Evolutionary conservation across 1,140 invertebrate genomes (phyloP).

Genomic region (Asbolus verrucosus): DNA sequence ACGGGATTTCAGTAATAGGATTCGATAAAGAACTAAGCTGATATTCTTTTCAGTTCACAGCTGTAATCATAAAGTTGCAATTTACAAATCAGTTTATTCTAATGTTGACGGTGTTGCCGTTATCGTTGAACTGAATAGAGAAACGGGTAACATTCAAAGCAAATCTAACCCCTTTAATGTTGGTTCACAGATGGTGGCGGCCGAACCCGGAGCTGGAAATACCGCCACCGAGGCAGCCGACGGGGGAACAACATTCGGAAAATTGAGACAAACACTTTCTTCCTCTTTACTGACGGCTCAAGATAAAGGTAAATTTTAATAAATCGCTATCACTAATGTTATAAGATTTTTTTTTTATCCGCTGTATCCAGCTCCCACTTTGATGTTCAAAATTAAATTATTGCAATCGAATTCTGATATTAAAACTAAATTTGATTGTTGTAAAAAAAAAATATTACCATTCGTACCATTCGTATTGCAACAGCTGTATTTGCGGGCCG

Average conservation of each 20-base stretch:
- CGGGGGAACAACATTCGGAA: slow-evolving; percentile 78
- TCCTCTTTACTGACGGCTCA: slow-evolving; percentile 84
- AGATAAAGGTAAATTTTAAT: slow-evolving; percentile 75
- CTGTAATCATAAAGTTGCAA: neutral
- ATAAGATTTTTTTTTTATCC: neutral
- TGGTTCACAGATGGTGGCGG: slow-evolving; percentile 78
- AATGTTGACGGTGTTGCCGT: slow-evolving; percentile 18
- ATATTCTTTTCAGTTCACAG: neutral
- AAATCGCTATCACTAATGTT: neutral
- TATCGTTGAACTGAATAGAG: slow-evolving; percentile 14
- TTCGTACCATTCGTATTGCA: too few relatives aligned
- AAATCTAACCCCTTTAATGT: slow-evolving; percentile 33
- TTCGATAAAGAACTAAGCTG: neutral
- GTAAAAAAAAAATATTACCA: too few relatives aligned
- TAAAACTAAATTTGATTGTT: too few relatives aligned
- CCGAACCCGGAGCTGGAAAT: slow-evolving; percentile 72
- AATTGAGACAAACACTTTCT: slow-evolving; percentile 81
- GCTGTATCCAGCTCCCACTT: too few relatives aligned
- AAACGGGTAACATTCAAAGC: slow-evolving; percentile 36
- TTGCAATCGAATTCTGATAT: too few relatives aligned
- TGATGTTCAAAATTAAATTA: too few relatives aligned
- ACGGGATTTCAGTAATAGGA: too few relatives aligned
- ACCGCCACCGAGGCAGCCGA: slow-evolving; percentile 69
- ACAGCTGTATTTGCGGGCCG: too few relatives aligned
- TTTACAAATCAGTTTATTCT: slow-evolving; percentile 19